phyloP scores from a whole-genome alignment of 1,140 invertebrate genomes.

The Neodiprion fabricii region DNA sequence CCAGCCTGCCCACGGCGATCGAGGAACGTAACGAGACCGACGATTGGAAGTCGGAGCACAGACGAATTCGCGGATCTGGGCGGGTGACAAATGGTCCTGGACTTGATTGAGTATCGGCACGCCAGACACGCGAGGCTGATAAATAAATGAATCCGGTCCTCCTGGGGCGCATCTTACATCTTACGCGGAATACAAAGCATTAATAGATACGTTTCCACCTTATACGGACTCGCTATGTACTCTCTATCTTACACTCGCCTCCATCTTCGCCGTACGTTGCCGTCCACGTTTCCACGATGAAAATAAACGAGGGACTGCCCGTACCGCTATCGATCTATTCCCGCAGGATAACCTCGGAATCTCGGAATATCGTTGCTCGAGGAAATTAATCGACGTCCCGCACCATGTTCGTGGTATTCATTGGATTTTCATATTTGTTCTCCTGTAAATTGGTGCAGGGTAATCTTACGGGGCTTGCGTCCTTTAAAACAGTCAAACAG shows the following conservation, averaged over 20 bases:
- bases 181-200: slow-evolving; percentile 7
- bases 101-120: background rate
- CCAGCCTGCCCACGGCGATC: too few relatives aligned
- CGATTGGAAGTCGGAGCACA: background rate
- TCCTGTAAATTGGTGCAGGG: too few relatives aligned
- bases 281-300: background rate
- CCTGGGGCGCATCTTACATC: slow-evolving; percentile 5
- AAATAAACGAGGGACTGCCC: slow-evolving; percentile 1
- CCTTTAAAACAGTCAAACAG: too few relatives aligned
- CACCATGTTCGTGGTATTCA: too few relatives aligned
- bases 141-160: slow-evolving; percentile 5
- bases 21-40: background rate
- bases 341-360: too few relatives aligned
- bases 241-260: background rate
- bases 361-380: too few relatives aligned
- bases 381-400: too few relatives aligned
- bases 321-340: too few relatives aligned
- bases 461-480: too few relatives aligned
- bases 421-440: too few relatives aligned
- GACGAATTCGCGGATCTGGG: background rate
- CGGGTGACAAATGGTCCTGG: background rate
- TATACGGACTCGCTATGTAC: background rate
- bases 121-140: slow-evolving; percentile 6
- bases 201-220: slow-evolving; percentile 5
- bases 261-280: background rate